Evolutionary conservation across 2,888 invertebrate species (phyloP), one percentile per base, ranked within the genome.

Genomic region (Dorcus parallelipipedus): DNA sequence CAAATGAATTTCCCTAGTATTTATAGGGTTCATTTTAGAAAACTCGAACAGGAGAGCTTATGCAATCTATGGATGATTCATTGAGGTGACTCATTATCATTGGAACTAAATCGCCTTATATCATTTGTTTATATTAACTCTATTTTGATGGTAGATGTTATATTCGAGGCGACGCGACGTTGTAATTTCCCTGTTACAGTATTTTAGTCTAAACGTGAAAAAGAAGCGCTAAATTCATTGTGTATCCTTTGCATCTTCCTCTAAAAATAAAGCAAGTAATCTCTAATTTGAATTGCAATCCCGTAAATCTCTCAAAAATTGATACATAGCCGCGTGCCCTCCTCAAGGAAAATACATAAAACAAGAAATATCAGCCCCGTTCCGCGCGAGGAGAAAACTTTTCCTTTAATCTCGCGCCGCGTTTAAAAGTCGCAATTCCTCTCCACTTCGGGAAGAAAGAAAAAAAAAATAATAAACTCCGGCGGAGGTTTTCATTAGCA

Each of bases 231-330:
- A n/a, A n/a, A n/a, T n/a, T n/a, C n/a, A n/a, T n/a, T 3, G 3
- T 4, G 26, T 26, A 2, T 1, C 26, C 26, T 26, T 52, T 41
- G 17, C 33, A 20, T 50, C 38, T 49, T 10, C 41, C 45, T 56
- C 40, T 41, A 38, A 49, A 47, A 50, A 42, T 10, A 48, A 66
- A 65, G 64, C 64, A 68, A 69, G 70, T 75, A 74, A 74, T 74
- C 71, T 67, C 70, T 75, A 73, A 75, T 75, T 75, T 75, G 74
- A 75, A 75, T 75, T 75, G 74, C 75, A 70, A 73, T 73, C 72
- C 72, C 66, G 65, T 75, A 75, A 74, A 75, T 75, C 75, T 70
- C 72, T 74, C 74, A 73, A 70, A 14, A 74, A 72, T 74, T 75
- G 75, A 75, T 75, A 73, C 72, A 74, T 71, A 66, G 71, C 54